Percentiles rank a stretch among this genome's conserved stretches.
Conservation (phyloP, 2,797 vertebrate genomes). For the Choloepus didactylus region DNA sequence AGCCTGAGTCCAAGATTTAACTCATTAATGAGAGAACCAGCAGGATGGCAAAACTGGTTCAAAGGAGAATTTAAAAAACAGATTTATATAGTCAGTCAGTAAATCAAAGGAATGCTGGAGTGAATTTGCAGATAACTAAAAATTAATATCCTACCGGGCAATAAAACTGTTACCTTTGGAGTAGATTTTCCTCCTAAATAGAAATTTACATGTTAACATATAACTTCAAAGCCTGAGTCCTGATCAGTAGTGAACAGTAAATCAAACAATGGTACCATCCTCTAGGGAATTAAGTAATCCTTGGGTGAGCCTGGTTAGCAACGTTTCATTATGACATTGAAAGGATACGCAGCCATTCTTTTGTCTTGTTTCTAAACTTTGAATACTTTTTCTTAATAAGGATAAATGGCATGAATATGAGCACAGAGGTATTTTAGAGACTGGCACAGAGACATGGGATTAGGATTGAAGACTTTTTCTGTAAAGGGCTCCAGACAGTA, state of each 20-base stretch:
- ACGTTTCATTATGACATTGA: neutral
- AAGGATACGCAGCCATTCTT: neutral
- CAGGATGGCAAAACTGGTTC: constrained; percentile 52
- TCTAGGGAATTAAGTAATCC: neutral
- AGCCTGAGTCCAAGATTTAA: constrained; percentile 25
- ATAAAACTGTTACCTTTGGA: constrained; percentile 42
- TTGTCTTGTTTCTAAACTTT: constrained; percentile 38
- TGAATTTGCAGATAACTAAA: constrained; percentile 46
- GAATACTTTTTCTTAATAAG: constrained; percentile 25
- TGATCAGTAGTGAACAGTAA: constrained; percentile 25
- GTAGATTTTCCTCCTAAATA: constrained; percentile 34
- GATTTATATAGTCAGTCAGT: neutral
- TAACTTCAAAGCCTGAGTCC: neutral
- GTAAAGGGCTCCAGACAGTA: neutral
- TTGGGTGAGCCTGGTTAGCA: neutral
- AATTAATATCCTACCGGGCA: constrained; percentile 30
- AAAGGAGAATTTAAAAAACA: constrained; percentile 48
- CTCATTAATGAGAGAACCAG: constrained; percentile 24
- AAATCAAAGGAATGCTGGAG: constrained; percentile 43
- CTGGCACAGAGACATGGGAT: neutral
- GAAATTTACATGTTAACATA: constrained; percentile 20
- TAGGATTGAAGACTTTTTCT: neutral
- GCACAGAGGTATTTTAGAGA: constrained; percentile 37
- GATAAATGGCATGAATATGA: constrained; percentile 18
- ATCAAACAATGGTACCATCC: constrained; percentile 23